Conservation (phyloP, 2,888 invertebrate species). For the Ormia ochracea region DNA sequence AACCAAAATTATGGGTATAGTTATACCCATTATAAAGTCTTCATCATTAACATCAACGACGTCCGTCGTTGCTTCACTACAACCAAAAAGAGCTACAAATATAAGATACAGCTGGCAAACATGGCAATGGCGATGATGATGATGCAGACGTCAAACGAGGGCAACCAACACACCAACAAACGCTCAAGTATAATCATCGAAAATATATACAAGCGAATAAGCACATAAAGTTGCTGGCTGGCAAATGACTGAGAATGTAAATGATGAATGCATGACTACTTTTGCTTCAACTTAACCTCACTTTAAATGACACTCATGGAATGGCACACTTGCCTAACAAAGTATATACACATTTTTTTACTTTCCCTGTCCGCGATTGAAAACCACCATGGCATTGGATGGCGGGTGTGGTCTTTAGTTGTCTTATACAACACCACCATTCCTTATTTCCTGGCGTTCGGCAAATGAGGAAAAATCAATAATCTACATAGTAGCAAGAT, state of each 20-base stretch:
- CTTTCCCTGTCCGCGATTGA: slow-evolving; percentile 42
- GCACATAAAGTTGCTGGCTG: slow-evolving; percentile 46
- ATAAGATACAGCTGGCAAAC: slow-evolving; percentile 41
- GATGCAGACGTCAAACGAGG: slow-evolving; percentile 62
- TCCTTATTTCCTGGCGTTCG: slow-evolving; percentile 31
- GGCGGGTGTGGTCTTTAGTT: slow-evolving; percentile 50
- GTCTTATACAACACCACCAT: slow-evolving; percentile 22
- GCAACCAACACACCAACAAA: slow-evolving; percentile 56
- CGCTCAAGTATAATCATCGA: slow-evolving; percentile 34
- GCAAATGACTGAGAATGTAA: slow-evolving; percentile 38
- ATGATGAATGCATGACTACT: slow-evolving; percentile 63
- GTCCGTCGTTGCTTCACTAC: slow-evolving; percentile 28
- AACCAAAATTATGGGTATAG: slow-evolving; percentile 45
- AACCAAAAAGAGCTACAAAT: slow-evolving; percentile 11
- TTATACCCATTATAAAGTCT: slow-evolving; percentile 39
- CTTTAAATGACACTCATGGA: slow-evolving; percentile 60
- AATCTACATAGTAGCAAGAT: not conserved
- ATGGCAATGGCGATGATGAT: slow-evolving; percentile 64
- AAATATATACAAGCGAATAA: slow-evolving; percentile 31
- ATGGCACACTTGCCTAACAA: slow-evolving; percentile 52
- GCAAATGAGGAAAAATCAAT: slow-evolving; percentile 34
- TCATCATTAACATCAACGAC: slow-evolving; percentile 35
- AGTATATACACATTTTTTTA: slow-evolving; percentile 35
- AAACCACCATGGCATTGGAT: slow-evolving; percentile 43
- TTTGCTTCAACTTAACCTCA: slow-evolving; percentile 63